Base-by-base conservation (phyloP, 1,140 invertebrate species). In the Watersipora subatra region DNA sequence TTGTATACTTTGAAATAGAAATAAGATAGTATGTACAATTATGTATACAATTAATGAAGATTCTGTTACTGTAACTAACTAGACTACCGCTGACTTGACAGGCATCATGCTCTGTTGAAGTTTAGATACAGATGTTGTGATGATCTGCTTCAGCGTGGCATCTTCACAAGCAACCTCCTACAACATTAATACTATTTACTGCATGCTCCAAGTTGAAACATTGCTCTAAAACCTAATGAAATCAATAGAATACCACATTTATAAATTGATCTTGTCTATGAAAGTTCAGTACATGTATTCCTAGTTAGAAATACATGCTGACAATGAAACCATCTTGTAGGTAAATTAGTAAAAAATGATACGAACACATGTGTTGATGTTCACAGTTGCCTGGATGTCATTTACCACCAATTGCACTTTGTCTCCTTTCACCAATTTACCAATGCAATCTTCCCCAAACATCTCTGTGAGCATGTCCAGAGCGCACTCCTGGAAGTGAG, bases 401-500 rank as follows among this genome's bases (percentile, higher is more conserved):
- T 92, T 88, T 0, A 96, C 89, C 0, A 85, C 87, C 0, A 97
- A 88, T 68, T 88, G 87, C 3, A 97, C 79, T 69, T 89, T 88
- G 72, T 96, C 91, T 0, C 90, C 90, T 78, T 91, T 91, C 71
- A 95, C 92, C 69, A 94, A 87, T 80, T 95, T 95, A 0, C 91
- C 91, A n/a, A 96, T 90, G 25, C 90, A 88, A 68, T 90, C 90
- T 71, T 92, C 89, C 0, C 93, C 94, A 83, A 95, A 97, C 88
- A 95, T 80, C 28, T 80, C 78, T 2, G 66, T 66, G 12, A 96
- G 78, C 83, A 93, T 92, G 78, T 94, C 91, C 19, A 94, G 87
- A 2, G 94, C 83, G 76, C 92, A 95, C 77, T 95, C 93, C 82
- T 88, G 78, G 7, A 83, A 81, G 64, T 80, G 76, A 22, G 69